Conservation (phyloP, 2,888 invertebrate genomes). For the Deilephila elpenor region DNA sequence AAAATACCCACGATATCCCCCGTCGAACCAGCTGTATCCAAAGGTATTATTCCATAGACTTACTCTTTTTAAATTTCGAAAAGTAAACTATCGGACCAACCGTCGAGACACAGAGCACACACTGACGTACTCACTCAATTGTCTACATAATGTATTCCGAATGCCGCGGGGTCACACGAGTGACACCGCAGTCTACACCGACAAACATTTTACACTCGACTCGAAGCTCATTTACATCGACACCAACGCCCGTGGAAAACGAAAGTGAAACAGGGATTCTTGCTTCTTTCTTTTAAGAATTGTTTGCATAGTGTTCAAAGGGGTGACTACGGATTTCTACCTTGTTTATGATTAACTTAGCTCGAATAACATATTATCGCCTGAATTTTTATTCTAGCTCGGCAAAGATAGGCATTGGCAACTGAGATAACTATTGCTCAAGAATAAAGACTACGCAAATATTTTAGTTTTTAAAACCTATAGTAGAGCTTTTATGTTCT, state of each 20-base stretch:
- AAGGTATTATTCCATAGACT: too few relatives aligned
- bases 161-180: conserved; percentile 66
- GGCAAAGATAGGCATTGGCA: too few relatives aligned
- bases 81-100: conserved; percentile 32
- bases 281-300: not conserved
- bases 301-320: too few relatives aligned
- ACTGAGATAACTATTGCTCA: too few relatives aligned
- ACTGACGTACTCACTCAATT: conserved; percentile 58
- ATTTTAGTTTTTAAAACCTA: too few relatives aligned
- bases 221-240: conserved; percentile 53
- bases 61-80: not conserved
- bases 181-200: conserved; percentile 52
- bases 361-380: too few relatives aligned
- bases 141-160: conserved; percentile 74
- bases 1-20: too few relatives aligned
- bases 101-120: conserved; percentile 42
- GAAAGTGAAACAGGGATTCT: not conserved
- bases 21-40: too few relatives aligned
- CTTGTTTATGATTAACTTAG: too few relatives aligned
- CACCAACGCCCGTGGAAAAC: conserved; percentile 43
- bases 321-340: too few relatives aligned
- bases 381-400: too few relatives aligned
- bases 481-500: not conserved
- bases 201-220: conserved; percentile 52
- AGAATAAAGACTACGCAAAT: too few relatives aligned